Evolutionary conservation across 2,797 vertebrate genomes (phyloP).

Genomic region (Notamacropus eugenii): DNA sequence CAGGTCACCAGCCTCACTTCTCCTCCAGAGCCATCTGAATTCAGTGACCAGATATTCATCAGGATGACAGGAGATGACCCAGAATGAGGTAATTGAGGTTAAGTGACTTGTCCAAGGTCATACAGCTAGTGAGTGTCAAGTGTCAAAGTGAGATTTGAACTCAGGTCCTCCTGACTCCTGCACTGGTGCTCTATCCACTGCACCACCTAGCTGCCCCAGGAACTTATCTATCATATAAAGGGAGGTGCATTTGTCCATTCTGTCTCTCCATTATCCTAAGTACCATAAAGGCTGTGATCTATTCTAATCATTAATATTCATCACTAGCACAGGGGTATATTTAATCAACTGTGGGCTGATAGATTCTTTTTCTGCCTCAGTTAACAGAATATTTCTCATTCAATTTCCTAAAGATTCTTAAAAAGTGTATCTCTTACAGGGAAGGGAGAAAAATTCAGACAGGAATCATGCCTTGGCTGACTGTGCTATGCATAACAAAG

Average conservation of each 20-base stretch:
- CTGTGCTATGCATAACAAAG: neutral
- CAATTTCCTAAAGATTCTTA: neutral
- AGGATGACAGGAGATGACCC: too few species aligned
- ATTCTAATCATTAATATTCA: neutral
- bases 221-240: neutral
- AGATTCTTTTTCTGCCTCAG: neutral
- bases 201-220: neutral
- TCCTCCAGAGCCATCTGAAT: too few species aligned
- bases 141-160: too few species aligned
- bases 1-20: too few species aligned
- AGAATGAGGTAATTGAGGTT: too few species aligned
- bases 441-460: conserved; percentile 33
- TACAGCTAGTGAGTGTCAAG: too few species aligned
- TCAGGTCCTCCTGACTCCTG: too few species aligned
- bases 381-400: conserved; percentile 13
- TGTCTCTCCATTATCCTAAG: conserved; percentile 19
- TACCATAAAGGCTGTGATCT: neutral
- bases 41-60: too few species aligned
- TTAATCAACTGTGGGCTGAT: neutral
- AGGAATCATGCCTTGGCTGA: neutral
- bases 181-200: too few species aligned
- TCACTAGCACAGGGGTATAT: neutral
- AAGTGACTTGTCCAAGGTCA: too few species aligned
- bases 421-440: conserved; percentile 19
- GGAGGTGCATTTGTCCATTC: neutral